Percentiles rank a stretch among this genome's conserved stretches.
phyloP scores from a whole-genome alignment of 2,888 invertebrate species.

The Xanthorhoe spadicearia region DNA sequence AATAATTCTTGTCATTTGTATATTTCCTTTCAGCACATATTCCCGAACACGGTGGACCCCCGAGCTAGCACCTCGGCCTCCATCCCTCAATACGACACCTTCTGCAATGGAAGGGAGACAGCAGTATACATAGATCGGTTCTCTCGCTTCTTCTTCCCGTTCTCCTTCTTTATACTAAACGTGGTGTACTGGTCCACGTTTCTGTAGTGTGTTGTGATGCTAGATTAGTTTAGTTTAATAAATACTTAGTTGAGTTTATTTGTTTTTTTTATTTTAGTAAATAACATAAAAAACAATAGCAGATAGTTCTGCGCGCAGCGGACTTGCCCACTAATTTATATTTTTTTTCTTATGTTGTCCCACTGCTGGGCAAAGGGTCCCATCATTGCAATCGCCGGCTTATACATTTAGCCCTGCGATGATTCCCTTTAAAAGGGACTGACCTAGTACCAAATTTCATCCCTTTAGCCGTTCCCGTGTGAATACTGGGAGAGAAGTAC shows the following conservation, averaged over 20 bases:
- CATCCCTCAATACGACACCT: slow-evolving; percentile 92
- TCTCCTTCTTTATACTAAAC: slow-evolving; percentile 95
- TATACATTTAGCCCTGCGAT: too few relatives aligned
- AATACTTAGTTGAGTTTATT: slow-evolving; percentile 23
- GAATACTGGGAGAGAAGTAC: too few relatives aligned
- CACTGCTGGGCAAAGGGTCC: too few relatives aligned
- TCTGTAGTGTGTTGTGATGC: slow-evolving; percentile 57
- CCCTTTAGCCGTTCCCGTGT: too few relatives aligned
- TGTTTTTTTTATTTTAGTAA: slow-evolving; percentile 5
- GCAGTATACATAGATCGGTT: slow-evolving; percentile 94
- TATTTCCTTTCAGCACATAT: slow-evolving; percentile 71
- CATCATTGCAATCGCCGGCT: too few relatives aligned
- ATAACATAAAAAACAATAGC: too few relatives aligned
- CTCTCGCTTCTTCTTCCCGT: slow-evolving; percentile 95
- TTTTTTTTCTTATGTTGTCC: too few relatives aligned
- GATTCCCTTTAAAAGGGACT: too few relatives aligned
- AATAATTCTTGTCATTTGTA: not conserved
- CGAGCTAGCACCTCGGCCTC: slow-evolving; percentile 87
- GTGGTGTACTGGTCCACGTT: slow-evolving; percentile 96
- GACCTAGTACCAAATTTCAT: too few relatives aligned
- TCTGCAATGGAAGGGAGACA: slow-evolving; percentile 91
- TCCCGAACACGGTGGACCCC: slow-evolving; percentile 73
- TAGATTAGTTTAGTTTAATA: slow-evolving; percentile 13
- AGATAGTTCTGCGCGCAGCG: too few relatives aligned
- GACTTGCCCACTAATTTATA: too few relatives aligned